phyloP scores from a whole-genome alignment of 2,797 vertebrate genomes.

The Rhynchotus rufescens region DNA sequence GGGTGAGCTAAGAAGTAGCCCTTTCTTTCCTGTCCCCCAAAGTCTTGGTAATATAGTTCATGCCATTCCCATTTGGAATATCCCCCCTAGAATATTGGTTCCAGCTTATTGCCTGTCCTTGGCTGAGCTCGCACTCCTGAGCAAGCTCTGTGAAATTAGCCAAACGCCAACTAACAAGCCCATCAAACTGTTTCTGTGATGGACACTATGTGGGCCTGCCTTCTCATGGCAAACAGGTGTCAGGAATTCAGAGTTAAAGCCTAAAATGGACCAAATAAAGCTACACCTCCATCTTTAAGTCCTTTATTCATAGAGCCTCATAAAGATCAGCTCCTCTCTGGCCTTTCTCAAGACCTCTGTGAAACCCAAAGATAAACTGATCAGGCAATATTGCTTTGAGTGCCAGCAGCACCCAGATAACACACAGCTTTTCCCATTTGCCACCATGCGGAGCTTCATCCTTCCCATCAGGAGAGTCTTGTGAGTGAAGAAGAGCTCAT shows the following conservation, averaged over 20 bases:
- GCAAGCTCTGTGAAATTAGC: not conserved
- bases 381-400: conserved; percentile 28
- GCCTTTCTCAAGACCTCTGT: conserved; percentile 1
- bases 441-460: not conserved
- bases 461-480: conserved; percentile 4
- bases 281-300: not conserved
- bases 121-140: not conserved
- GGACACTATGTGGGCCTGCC: not conserved
- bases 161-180: not conserved
- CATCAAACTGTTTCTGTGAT: not conserved
- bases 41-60: not conserved
- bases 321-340: not conserved
- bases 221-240: not conserved
- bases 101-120: not conserved
- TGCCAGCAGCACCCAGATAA: conserved; percentile 36
- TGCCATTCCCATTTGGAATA: not conserved
- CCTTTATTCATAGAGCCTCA: not conserved
- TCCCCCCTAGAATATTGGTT: not conserved
- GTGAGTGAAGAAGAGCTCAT: not conserved
- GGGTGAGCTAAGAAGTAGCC: not conserved
- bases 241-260: not conserved
- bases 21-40: not conserved
- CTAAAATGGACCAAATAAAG: not conserved
- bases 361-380: conserved; percentile 61
- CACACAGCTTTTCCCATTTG: not conserved